Evolutionary conservation across 2,797 vertebrate species (phyloP), one percentile per base, ranked within the genome.

Genomic region (Malurus leucopterus): DNA sequence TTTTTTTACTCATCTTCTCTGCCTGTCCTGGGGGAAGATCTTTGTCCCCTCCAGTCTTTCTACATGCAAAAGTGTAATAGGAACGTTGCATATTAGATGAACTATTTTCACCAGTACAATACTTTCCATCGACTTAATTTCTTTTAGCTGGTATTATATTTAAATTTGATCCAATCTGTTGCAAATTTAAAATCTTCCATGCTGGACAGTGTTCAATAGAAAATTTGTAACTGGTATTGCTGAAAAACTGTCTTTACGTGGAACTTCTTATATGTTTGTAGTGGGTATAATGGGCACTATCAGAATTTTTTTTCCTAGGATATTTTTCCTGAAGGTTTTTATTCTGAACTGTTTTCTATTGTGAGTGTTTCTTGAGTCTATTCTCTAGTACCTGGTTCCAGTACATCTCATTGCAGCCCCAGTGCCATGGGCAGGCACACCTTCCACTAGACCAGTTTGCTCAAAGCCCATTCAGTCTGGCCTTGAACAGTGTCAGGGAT

Each of bases 401-500:
- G 36, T 36, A 36, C 36, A 7, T 30, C 24, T 43, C 3, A 5
- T 69, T 69, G 26, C 14, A 69, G 9, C 6, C 7, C 5, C 4
- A 3, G 32, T 75, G 29, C 38, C 8, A 12, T 44, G 36, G 27
- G 20, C n/a, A 43, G 20, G 36, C 5, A 4, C 12, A 26, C 1
- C 17, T 55, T 69, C 20, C 8, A 7, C 54, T 43, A 46, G 38
- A 40, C 3, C 24, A 30, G 24, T 9, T n/a, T 57, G 8, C 18
- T 40, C 24, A 27, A 30, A 5, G 38, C 5, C 27, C n/a, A 15
- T 62, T 11, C 59, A 51, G 0, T 24, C 0, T 51, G 44, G 14
- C 32, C 41, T 73, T 20, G 15, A 36, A 8, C 15, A 12, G 22
- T 54, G 3, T 4, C 18, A 49, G 27, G 41, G 14, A 38, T 1